phyloP scores from a whole-genome alignment of 2,797 vertebrate species.

The Helostoma temminkii region DNA sequence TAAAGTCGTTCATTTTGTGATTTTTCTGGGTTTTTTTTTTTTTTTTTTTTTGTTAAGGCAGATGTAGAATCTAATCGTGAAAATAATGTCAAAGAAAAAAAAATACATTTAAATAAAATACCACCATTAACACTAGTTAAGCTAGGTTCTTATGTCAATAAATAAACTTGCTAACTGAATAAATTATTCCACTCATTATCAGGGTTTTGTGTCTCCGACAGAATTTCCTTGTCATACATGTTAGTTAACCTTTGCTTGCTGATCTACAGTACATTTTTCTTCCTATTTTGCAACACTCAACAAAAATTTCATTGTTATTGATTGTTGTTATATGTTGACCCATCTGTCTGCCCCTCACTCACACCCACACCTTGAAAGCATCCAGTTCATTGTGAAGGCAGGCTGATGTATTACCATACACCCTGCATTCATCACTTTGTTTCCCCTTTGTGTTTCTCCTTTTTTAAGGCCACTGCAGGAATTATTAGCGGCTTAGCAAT shows the following conservation, averaged over 20 bases:
- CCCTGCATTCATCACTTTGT: constrained; percentile 79
- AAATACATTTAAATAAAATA: too few relatives aligned
- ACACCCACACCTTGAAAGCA: constrained; percentile 21
- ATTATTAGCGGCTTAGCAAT: constrained; percentile 84
- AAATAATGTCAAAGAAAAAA: too few relatives aligned
- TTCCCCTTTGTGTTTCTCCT: constrained; percentile 68
- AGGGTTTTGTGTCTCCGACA: neutral
- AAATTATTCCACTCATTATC: neutral
- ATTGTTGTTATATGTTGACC: too few relatives aligned
- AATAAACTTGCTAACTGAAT: too few relatives aligned
- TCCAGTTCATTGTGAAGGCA: constrained; percentile 22
- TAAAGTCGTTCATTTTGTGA: neutral
- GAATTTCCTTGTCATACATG: neutral
- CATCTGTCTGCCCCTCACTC: neutral
- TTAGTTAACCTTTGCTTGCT: neutral
- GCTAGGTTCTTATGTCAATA: too few relatives aligned
- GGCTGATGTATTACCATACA: constrained; percentile 54
- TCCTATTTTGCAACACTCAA: neutral
- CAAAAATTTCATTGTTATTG: constrained; percentile 10
- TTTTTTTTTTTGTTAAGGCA: too few relatives aligned
- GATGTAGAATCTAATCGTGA: too few relatives aligned
- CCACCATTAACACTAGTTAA: too few relatives aligned
- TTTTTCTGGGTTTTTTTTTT: neutral
- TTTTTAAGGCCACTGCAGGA: constrained; percentile 76
- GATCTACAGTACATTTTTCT: neutral